Conservation (phyloP, 2,113 vertebrate species). For the Tinamus guttatus region DNA sequence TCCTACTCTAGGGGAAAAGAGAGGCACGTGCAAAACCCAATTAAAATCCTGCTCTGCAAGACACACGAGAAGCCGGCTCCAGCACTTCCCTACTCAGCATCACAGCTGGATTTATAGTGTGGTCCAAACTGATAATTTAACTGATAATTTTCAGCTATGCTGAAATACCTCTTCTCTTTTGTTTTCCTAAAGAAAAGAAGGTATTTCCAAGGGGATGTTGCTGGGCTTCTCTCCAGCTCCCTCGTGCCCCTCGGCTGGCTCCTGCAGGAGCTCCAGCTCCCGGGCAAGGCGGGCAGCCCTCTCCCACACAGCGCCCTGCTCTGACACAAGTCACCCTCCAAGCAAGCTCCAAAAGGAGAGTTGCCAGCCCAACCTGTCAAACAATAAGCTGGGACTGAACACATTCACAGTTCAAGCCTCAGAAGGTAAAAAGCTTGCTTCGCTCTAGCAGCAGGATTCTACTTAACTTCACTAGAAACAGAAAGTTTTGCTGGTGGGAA, state of each 20-base stretch:
- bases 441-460: background rate
- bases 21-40: background rate
- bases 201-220: background rate
- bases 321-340: background rate
- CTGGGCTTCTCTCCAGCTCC: background rate
- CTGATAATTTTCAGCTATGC: background rate
- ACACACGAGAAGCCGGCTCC: background rate
- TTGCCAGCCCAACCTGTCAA: background rate
- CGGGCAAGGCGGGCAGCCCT: background rate
- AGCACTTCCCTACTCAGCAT: rapidly evolving
- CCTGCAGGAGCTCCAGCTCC: background rate
- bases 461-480: background rate
- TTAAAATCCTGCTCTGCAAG: background rate
- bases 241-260: background rate
- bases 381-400: background rate
- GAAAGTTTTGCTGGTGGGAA: background rate
- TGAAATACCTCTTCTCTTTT: background rate
- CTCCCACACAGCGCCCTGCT: background rate
- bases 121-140: background rate
- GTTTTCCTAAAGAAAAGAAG: background rate
- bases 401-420: background rate
- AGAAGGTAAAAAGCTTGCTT: background rate
- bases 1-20: background rate
- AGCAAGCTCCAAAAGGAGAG: background rate
- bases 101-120: background rate